phyloP scores from a whole-genome alignment of 1,140 invertebrate species.

The Tribolium madens region DNA sequence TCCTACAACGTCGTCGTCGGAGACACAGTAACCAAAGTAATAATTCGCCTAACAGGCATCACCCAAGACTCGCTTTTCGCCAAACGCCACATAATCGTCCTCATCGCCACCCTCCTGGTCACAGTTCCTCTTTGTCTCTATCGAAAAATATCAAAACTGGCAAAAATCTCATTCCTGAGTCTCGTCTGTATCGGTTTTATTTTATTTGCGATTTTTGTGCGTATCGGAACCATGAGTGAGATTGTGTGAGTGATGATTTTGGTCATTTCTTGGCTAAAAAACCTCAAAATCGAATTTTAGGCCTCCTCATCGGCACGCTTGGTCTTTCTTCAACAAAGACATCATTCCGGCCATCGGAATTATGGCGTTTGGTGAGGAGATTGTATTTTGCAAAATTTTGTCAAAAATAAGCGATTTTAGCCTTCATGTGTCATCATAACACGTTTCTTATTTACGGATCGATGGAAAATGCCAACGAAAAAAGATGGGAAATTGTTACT shows the following conservation, averaged over 20 bases:
- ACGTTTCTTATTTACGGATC: conserved; percentile 89
- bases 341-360: conserved; percentile 87
- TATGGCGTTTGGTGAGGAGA: conserved; percentile 82
- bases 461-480: conserved; percentile 81
- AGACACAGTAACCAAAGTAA: conserved; percentile 88
- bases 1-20: conserved; percentile 93
- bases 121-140: conserved; percentile 87
- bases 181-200: conserved; percentile 82
- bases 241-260: conserved; percentile 70
- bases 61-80: conserved; percentile 72
- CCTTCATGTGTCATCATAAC: conserved; percentile 94
- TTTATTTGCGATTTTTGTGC: conserved; percentile 77
- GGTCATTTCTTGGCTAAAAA: neutral
- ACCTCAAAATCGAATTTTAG: conserved; percentile 65
- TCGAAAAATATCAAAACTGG: conserved; percentile 82
- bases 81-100: conserved; percentile 82
- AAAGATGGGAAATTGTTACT: conserved; percentile 85
- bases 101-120: conserved; percentile 80
- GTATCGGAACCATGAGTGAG: conserved; percentile 71
- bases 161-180: conserved; percentile 85
- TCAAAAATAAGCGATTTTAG: conserved; percentile 65
- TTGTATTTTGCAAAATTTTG: too few species aligned
- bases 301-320: conserved; percentile 76
- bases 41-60: conserved; percentile 75
- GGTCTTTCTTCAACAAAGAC: conserved; percentile 81